Percentiles rank a stretch among this genome's conserved stretches.
Conservation (phyloP, 2,888 invertebrate genomes). For the Globia sparganii region DNA sequence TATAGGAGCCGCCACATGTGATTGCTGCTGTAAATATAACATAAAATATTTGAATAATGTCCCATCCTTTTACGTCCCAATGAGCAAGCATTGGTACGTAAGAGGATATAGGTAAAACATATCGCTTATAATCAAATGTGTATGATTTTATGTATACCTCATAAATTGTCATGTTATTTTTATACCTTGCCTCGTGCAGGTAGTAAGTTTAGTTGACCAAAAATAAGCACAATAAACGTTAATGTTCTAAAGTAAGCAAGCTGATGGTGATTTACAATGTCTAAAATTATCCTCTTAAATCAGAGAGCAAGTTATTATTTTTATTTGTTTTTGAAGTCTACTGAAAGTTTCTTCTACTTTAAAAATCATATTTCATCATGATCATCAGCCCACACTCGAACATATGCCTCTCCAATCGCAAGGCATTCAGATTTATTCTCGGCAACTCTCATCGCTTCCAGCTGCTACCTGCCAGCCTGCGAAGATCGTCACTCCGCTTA, state of each 20-base stretch:
- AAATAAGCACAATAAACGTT: not conserved
- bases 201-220: not conserved
- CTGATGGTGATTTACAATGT: not conserved
- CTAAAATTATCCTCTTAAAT: not conserved
- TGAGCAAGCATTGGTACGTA: conserved; percentile 33
- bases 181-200: not conserved
- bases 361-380: not conserved
- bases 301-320: not conserved
- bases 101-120: conserved; percentile 60
- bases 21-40: conserved; percentile 54
- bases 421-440: not conserved
- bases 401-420: not conserved
- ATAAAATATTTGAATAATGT: conserved; percentile 60
- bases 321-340: not conserved
- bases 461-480: not conserved
- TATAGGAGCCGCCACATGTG: conserved; percentile 57
- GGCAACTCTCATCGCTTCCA: not conserved
- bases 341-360: not conserved
- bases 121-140: conserved; percentile 37
- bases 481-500: not conserved
- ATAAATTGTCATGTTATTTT: conserved; percentile 3
- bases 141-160: conserved; percentile 18
- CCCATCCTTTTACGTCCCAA: conserved; percentile 53
- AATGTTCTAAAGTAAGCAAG: not conserved
- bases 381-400: not conserved